Evolutionary conservation across 2,113 vertebrate genomes (phyloP).

Genomic region (Poecilia latipinna): DNA sequence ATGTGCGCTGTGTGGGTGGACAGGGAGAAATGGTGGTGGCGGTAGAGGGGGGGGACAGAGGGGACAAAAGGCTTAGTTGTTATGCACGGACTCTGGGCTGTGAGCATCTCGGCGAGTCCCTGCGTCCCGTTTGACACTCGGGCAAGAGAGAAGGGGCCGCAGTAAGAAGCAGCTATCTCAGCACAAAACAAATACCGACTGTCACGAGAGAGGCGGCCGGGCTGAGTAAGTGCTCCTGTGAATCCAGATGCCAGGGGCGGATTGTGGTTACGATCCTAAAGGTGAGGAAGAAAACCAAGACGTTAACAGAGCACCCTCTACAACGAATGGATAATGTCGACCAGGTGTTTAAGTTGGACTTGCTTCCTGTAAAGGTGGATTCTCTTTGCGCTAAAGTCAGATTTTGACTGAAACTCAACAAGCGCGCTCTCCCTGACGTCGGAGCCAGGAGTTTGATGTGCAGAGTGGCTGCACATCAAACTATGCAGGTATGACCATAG

Average conservation of each 20-base stretch:
- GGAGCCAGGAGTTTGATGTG: too few species aligned
- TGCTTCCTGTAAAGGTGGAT: too few species aligned
- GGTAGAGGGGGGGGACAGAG: conserved; percentile 44
- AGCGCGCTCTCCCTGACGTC: too few species aligned
- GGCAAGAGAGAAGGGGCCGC: conserved; percentile 34
- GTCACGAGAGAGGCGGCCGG: conserved; percentile 44
- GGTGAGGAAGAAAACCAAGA: not conserved
- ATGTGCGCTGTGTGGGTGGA: conserved; percentile 68
- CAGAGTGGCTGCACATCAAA: too few species aligned
- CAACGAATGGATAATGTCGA: not conserved
- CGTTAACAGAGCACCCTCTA: not conserved
- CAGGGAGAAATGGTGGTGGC: too few species aligned
- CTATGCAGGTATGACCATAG: too few species aligned
- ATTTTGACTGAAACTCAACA: too few species aligned
- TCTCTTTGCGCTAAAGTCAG: too few species aligned
- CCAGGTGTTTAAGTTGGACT: too few species aligned
- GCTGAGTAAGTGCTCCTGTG: conserved; percentile 23
- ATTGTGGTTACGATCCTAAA: not conserved
- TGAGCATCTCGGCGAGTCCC: conserved; percentile 52
- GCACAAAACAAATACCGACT: conserved; percentile 37
- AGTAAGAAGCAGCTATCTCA: conserved; percentile 29
- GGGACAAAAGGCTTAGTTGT: conserved; percentile 76
- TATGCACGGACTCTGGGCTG: conserved; percentile 51
- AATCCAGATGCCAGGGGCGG: conserved; percentile 13
- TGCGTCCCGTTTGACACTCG: conserved; percentile 47